phyloP scores from a whole-genome alignment of 2,888 invertebrate species.

The Dugesia japonica region DNA sequence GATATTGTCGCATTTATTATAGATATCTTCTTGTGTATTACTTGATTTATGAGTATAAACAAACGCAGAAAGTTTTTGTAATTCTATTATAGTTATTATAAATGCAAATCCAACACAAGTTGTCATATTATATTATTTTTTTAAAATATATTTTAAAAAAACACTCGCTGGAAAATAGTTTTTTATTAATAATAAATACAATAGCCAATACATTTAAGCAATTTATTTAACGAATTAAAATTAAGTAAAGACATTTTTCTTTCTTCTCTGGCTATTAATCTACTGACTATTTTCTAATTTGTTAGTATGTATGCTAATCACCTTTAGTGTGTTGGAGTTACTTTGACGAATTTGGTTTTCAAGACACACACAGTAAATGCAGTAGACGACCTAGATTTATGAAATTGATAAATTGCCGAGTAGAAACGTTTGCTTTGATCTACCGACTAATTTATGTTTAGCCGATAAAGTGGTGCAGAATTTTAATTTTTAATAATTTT shows the following conservation, averaged over 20 bases:
- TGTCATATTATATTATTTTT: too few species aligned
- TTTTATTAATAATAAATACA: too few species aligned
- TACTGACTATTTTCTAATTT: too few species aligned
- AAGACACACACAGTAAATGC: not conserved
- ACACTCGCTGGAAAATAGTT: too few species aligned
- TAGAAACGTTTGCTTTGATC: not conserved
- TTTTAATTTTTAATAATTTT: not conserved
- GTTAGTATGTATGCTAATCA: not conserved
- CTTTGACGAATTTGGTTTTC: not conserved
- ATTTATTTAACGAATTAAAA: not conserved
- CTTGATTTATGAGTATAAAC: too few species aligned
- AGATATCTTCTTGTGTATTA: slow-evolving; percentile 23
- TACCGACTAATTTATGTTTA: slow-evolving; percentile 13
- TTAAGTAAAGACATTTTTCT: not conserved
- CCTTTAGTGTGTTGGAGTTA: not conserved
- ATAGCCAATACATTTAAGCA: not conserved
- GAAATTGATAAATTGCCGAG: slow-evolving; percentile 14
- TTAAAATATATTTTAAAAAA: too few species aligned
- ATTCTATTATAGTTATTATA: too few species aligned
- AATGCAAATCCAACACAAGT: too few species aligned
- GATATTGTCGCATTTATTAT: slow-evolving; percentile 61
- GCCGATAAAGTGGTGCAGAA: slow-evolving; percentile 20
- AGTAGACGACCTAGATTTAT: slow-evolving; percentile 11
- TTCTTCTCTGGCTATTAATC: not conserved
- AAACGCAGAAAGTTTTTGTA: too few species aligned